These are phyloP conservation scores for Monoplex corrugatus DNA, from an alignment of 2,888 invertebrate species.

Conservation along the genomic window DNA sequence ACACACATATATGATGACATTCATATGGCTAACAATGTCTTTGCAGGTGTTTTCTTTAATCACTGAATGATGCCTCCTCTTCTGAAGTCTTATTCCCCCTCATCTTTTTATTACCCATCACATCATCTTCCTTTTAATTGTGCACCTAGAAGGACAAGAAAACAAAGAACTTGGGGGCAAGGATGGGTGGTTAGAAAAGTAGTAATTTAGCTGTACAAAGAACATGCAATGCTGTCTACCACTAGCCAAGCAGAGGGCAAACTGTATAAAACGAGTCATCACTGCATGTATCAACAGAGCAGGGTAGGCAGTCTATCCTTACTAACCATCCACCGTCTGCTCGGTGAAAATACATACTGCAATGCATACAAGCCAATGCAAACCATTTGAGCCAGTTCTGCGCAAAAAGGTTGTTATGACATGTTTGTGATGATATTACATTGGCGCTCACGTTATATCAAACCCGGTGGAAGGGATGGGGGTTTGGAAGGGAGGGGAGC, in stretches of 20 bases:
- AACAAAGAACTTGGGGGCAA: neutral
- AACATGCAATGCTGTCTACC: constrained; percentile 60
- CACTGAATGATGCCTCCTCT: neutral
- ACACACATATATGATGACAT: no score
- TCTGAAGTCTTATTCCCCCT: neutral
- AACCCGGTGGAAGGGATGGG: neutral
- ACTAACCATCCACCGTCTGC: neutral
- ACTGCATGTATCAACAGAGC: constrained; percentile 3
- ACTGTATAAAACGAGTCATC: constrained; percentile 19
- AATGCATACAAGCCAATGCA: constrained; percentile 56
- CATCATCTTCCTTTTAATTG: neutral
- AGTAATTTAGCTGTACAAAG: neutral
- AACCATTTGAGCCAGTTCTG: constrained; percentile 67
- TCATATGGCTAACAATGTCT: no score
- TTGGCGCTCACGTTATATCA: neutral
- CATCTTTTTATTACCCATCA: neutral
- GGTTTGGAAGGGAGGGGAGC: neutral
- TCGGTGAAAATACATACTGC: constrained; percentile 48
- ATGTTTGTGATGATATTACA: constrained; percentile 40
- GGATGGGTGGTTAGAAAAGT: neutral
- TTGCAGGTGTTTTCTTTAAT: neutral
- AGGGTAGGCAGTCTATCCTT: neutral
- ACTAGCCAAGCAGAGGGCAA: neutral
- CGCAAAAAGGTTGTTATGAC: constrained; percentile 38
- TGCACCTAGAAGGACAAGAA: neutral